Percentiles rank a stretch among this genome's conserved stretches.
Conservation (phyloP, 2,113 vertebrate genomes). For the Protobothrops mucrosquamatus region DNA sequence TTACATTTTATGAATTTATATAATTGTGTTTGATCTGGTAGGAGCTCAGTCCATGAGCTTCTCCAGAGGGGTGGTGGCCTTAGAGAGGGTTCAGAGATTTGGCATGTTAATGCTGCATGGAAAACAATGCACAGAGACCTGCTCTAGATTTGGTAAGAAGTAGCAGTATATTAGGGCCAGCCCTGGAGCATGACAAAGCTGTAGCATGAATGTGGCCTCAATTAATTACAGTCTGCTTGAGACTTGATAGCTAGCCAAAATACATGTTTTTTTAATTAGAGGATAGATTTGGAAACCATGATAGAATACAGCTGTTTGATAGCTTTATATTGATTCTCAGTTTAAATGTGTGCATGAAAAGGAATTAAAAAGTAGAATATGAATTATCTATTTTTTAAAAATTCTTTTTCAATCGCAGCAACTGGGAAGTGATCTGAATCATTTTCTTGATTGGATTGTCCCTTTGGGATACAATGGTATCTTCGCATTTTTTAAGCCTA, state of each 20-base stretch:
- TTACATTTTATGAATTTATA: neutral
- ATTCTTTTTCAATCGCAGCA: slow-evolving; percentile 27
- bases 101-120: neutral
- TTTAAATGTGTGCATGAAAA: neutral
- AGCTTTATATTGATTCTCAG: neutral
- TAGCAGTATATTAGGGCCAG: neutral
- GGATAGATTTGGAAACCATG: neutral
- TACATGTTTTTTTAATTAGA: neutral
- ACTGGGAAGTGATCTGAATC: slow-evolving; percentile 32
- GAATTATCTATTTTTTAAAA: neutral
- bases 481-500: slow-evolving; percentile 43
- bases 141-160: neutral
- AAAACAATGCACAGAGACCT: neutral
- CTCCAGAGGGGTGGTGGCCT: neutral
- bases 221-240: neutral
- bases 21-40: neutral
- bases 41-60: neutral
- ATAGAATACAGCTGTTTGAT: neutral
- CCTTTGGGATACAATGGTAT: slow-evolving; percentile 36
- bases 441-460: slow-evolving; percentile 47
- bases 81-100: neutral
- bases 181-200: neutral
- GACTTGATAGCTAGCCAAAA: neutral
- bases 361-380: slow-evolving; percentile 15
- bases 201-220: neutral